Evolutionary conservation across 2,888 invertebrate genomes (phyloP), one percentile per base, ranked within the genome.

Genomic region (Melanotus villosus): DNA sequence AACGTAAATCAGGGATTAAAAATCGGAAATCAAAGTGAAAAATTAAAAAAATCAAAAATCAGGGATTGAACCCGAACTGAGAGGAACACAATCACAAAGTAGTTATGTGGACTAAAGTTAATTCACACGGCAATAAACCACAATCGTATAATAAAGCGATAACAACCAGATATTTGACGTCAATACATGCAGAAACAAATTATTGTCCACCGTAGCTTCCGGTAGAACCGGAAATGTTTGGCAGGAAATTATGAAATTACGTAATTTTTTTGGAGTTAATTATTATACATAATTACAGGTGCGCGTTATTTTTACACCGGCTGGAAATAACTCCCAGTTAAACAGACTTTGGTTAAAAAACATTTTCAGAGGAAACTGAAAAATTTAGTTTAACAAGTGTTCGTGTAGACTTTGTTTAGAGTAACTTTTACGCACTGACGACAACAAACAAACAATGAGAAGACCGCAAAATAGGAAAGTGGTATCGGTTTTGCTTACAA

Each of bases 181-280:
- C 65, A 65, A 65, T 65, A 45, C 56, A 54, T 34, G 41, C 19
- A 50, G 50, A 58, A 58, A 57, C 58, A 65, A 50, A 65, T 12
- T 6, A 57, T 50, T 57, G 14, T 34, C 47, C 6, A 19, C 62
- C 34, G 34, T 19, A 57, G 23, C 36, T 65, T 65, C 65, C 65
- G 47, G 38, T 18, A 47, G 41, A 58, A 38, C 21, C 16, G 65
- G 65, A 65, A 65, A 47, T 38, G 16, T 4, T 58, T 30, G 34
- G 16, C 65, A 65, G 65, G 65, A 65, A 65, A 65, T 38, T 34
- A 45, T 45, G 32, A 41, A 63, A 63, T 6, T 30, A 21, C 32
- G 36, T 21, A 16, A 26, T 12, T 3, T 23, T 47, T 47, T 0
- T 23, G 19, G 19, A 23, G 26, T 21, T 26, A 21, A 21, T 45